Evolutionary conservation across 2,797 vertebrate genomes (phyloP), one percentile per base, ranked within the genome.

Genomic region (Podargus strigoides): DNA sequence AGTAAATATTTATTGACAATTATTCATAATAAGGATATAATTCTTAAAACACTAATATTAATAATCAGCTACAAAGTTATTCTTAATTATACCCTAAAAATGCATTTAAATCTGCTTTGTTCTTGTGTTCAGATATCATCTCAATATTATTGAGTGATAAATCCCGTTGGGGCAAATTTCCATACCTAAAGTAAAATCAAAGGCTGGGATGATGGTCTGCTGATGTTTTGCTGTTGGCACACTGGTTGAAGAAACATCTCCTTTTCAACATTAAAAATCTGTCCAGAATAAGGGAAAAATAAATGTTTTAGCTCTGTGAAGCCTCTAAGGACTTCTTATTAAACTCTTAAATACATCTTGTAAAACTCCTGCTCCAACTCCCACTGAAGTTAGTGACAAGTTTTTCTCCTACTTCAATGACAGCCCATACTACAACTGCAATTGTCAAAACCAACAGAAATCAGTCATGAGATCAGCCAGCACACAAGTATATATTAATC

Each of bases 401-500:
- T 60, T 74, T 72, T 81, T 73, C 67, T 84, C 16, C n/a, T 49
- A 34, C 53, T 90, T 86, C 30, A 24, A 2, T 87, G 69, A 52
- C 56, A 91, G 81, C 30, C 80, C 53, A 7, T 87, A 41, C n/a
- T 58, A 76, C 94, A 90, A 93, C 94, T 84, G 81, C 91, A 93
- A 82, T 94, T 97, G 93, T 96, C 96, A 96, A 85, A 97, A 96
- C 94, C 96, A 92, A 86, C 74, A 85, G 81, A 95, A 97, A 90
- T 92, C 95, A 94, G 78, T 59, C 44, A 60, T 67, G 67, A 88
- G 62, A 94, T 96, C 91, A 87, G 50, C 21, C 56, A 90, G 59
- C 60, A 39, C 47, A 81, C 56, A 81, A 56, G 17, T 36, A 58
- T 47, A 22, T 79, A 69, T 89, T 70, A 42, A 87, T 95, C 93